A percentile compares a stretch with the other conserved stretches of the same genome.
Evolutionary conservation across 2,888 invertebrate species (phyloP).

Genomic region (Dynastes hyllus): DNA sequence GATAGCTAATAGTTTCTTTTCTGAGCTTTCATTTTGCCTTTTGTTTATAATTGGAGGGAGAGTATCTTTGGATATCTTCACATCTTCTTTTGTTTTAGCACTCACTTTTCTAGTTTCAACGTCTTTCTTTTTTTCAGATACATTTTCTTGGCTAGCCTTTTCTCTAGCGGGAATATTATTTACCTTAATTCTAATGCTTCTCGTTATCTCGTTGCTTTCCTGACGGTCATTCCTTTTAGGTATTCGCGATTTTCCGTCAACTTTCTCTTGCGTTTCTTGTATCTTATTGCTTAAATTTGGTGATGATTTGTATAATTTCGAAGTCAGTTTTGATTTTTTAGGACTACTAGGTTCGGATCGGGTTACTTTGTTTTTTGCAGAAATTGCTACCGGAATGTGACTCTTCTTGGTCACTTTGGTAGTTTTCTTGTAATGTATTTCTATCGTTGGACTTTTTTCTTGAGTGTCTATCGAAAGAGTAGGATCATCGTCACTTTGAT

Average conservation of each 20-base stretch:
- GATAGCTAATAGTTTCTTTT: slow-evolving; percentile 21
- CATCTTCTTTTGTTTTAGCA: slow-evolving; percentile 6
- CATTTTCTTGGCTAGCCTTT: slow-evolving; percentile 22
- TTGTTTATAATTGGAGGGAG: neutral
- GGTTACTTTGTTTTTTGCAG: slow-evolving; percentile 68
- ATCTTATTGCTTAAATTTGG: slow-evolving; percentile 62
- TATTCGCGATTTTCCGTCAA: slow-evolving; percentile 55
- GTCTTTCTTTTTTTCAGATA: neutral
- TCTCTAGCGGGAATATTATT: neutral
- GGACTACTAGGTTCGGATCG: slow-evolving; percentile 65
- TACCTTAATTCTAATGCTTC: slow-evolving; percentile 45
- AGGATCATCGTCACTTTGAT: slow-evolving; percentile 73
- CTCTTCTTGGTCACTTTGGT: slow-evolving; percentile 62
- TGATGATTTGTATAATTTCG: slow-evolving; percentile 64
- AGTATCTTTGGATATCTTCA: neutral
- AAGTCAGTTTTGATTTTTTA: slow-evolving; percentile 68
- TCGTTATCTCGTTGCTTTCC: slow-evolving; percentile 49
- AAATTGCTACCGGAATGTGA: slow-evolving; percentile 72
- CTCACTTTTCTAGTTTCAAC: neutral
- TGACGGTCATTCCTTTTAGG: slow-evolving; percentile 52
- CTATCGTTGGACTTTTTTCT: slow-evolving; percentile 57
- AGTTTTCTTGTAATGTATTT: slow-evolving; percentile 60
- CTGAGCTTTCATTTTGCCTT: slow-evolving; percentile 1
- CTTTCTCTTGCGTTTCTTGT: slow-evolving; percentile 48
- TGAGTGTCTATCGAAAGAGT: slow-evolving; percentile 58